Conservation (phyloP, 2,113 vertebrate genomes). For the Eptesicus fuscus region DNA sequence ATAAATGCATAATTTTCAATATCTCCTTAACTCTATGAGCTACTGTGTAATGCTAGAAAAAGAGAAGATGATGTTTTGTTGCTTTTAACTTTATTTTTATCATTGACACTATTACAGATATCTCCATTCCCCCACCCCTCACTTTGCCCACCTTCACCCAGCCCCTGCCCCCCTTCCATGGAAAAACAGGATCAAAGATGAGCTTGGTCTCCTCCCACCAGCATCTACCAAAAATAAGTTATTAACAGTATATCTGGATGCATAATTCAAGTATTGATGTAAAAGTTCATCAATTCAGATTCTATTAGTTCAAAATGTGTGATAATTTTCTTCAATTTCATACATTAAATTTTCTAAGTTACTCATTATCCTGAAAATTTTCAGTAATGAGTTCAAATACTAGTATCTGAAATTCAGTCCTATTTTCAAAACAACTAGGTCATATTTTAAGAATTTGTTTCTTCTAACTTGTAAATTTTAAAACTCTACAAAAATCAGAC, state of each 20-base stretch:
- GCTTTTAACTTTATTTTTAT: background rate
- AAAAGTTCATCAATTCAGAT: background rate
- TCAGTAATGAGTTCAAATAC: background rate
- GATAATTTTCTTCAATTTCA: background rate
- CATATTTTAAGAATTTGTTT: background rate
- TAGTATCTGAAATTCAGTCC: background rate
- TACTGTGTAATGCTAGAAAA: background rate
- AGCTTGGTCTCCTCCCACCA: background rate
- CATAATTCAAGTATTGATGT: background rate
- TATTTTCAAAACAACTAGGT: background rate
- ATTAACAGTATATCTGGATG: background rate
- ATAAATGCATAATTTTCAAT: conserved; percentile 2
- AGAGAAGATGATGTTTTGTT: background rate
- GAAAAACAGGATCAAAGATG: background rate
- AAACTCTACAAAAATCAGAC: background rate
- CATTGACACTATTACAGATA: background rate
- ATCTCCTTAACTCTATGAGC: background rate
- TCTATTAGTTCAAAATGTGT: background rate
- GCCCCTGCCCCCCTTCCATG: background rate
- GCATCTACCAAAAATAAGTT: background rate
- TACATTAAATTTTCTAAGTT: background rate
- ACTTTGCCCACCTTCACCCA: background rate
- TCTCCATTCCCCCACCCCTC: background rate
- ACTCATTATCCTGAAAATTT: background rate
- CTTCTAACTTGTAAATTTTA: background rate